Evolutionary conservation across 2,888 invertebrate genomes (phyloP), one percentile per base, ranked within the genome.

Genomic region (Boloria selene): DNA sequence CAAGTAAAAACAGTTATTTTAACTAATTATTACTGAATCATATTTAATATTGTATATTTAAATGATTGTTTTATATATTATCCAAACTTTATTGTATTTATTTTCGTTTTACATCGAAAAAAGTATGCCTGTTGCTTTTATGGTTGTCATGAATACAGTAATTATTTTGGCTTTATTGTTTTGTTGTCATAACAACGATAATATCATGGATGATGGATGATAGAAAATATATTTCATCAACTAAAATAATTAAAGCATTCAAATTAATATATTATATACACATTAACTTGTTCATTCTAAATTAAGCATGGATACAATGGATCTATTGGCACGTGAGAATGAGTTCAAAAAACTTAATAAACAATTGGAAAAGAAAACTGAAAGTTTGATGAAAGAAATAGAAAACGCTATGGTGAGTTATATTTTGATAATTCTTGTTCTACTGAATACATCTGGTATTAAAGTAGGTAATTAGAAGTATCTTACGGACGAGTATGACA

Each of bases 341-440:
- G 90, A 90, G 75, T 91, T 88, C 68, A 90, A 87, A 71, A 89
- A 87, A 70, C 80, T 92, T 3, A 92, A 91, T 70, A 88, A 86
- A 71, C 87, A 91, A 72, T 76, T 92, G 55, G 89, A 91, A 70
- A 89, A 86, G 78, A 91, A 90, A 79, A 89, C 90, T 13, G 86
- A 87, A 68, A 88, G 84, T 69, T 75, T 92, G 49, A 88, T 91
- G 84, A 87, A 86, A 56, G 82, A 89, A 82, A 91, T 92, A 55
- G 90, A 91, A 75, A 75, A 83, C 73, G 84, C 79, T 4, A 90
- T 91, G 92, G 91, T 90, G 70, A 67, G 80, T 74, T 47, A 10
- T 31, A n/a, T n/a, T n/a, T 13, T 18, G 7, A 38, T 7, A 14
- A 7, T 6, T 1, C 13, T 45, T 14, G 31, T 38, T 7, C 10